phyloP scores from a whole-genome alignment of 1,140 invertebrate genomes.

The Stegodyphus mimosarum region DNA sequence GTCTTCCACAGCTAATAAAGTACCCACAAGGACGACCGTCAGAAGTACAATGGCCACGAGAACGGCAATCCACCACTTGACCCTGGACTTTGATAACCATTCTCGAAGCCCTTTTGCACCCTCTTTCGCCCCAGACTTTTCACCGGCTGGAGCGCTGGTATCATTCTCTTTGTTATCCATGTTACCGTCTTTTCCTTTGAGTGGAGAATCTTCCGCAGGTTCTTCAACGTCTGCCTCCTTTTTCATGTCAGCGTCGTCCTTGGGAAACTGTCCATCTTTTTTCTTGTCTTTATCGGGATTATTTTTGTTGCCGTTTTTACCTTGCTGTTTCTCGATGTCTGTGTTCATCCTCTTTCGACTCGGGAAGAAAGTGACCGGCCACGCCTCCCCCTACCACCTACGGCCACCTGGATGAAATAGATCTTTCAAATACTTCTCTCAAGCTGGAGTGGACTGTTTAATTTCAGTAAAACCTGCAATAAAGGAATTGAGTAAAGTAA shows the following conservation, averaged over 20 bases:
- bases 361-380: background rate
- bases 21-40: slow-evolving; percentile 52
- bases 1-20: slow-evolving; percentile 53
- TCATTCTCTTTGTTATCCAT: slow-evolving; percentile 51
- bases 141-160: background rate
- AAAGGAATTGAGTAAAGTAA: too few species aligned
- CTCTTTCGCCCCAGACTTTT: slow-evolving; percentile 38
- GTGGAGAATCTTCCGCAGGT: slow-evolving; percentile 52
- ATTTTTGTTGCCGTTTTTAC: slow-evolving; percentile 11
- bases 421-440: too few species aligned
- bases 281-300: slow-evolving; percentile 8
- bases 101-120: slow-evolving; percentile 50
- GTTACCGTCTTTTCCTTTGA: slow-evolving; percentile 29
- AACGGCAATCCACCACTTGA: slow-evolving; percentile 60
- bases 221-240: slow-evolving; percentile 45
- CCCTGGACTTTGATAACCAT: slow-evolving; percentile 60
- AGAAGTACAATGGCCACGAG: slow-evolving; percentile 47
- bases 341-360: slow-evolving; percentile 22
- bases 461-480: too few species aligned
- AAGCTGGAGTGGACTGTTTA: too few species aligned
- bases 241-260: slow-evolving; percentile 37
- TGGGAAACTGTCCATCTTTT: background rate
- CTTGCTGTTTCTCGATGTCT: slow-evolving; percentile 26
- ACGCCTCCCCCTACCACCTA: slow-evolving; percentile 1
- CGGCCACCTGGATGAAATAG: background rate